A percentile compares a stretch with the other conserved stretches of the same genome.
These are phyloP conservation scores for Melanotaenia pygmaea DNA, from an alignment of 2,797 vertebrate genomes.

Conservation along the genomic window DNA sequence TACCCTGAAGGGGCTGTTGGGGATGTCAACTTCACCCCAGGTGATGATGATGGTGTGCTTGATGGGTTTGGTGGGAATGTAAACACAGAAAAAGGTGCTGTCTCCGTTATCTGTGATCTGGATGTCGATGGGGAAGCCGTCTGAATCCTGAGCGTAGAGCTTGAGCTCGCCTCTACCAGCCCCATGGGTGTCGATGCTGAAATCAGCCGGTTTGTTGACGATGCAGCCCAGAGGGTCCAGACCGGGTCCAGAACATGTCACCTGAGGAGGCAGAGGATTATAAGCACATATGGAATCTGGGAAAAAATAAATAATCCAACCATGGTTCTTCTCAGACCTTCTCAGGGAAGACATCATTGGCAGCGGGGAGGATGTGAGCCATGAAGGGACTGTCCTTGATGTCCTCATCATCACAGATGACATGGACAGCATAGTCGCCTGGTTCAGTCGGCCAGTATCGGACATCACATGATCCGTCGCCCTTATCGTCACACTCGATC, in stretches of 20 bases:
- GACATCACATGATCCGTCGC: slow-evolving; percentile 93
- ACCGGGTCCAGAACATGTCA: slow-evolving; percentile 89
- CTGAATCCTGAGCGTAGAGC: slow-evolving; percentile 94
- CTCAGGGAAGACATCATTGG: slow-evolving; percentile 85
- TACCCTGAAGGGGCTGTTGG: slow-evolving; percentile 94
- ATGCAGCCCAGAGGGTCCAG: slow-evolving; percentile 90
- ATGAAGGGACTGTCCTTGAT: slow-evolving; percentile 96
- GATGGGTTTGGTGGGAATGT: slow-evolving; percentile 91
- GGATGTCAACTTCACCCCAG: slow-evolving; percentile 91
- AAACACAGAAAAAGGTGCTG: slow-evolving; percentile 89
- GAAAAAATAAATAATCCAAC: too few species aligned
- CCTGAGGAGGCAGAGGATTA: slow-evolving; percentile 68
- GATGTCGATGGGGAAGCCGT: slow-evolving; percentile 91
- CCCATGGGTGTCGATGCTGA: slow-evolving; percentile 88
- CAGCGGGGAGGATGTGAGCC: slow-evolving; percentile 88
- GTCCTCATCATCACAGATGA: slow-evolving; percentile 95
- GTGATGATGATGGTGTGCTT: slow-evolving; percentile 95
- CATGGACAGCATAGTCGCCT: slow-evolving; percentile 94
- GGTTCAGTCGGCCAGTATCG: slow-evolving; percentile 95
- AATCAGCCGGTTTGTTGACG: slow-evolving; percentile 90
- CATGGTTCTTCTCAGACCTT: slow-evolving; percentile 76
- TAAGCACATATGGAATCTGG: too few species aligned
- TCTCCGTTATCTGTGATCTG: slow-evolving; percentile 91
- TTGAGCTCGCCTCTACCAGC: slow-evolving; percentile 90
- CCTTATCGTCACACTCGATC: slow-evolving; percentile 95